phyloP scores from a whole-genome alignment of 2,797 vertebrate genomes.

The Gouania willdenowi region DNA sequence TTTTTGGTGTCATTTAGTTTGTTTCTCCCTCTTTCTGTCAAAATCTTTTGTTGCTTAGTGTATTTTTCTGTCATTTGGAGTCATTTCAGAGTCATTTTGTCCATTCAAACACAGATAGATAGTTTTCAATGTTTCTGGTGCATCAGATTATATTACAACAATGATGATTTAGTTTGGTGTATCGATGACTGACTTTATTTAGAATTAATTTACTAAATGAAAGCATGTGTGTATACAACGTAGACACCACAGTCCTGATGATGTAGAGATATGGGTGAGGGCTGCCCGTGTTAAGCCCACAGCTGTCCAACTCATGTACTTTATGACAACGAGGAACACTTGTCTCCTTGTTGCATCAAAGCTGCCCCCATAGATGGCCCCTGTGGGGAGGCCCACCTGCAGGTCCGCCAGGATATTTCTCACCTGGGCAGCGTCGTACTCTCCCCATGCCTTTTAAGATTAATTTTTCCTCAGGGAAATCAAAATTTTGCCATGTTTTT shows the following conservation, averaged over 20 bases:
- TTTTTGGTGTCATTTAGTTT: too few species aligned
- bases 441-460: conserved; percentile 22
- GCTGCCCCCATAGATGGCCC: conserved; percentile 28
- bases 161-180: too few species aligned
- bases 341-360: conserved; percentile 52
- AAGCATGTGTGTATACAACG: not conserved
- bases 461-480: conserved; percentile 34
- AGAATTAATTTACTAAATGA: too few species aligned
- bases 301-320: conserved; percentile 45
- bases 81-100: too few species aligned
- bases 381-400: conserved; percentile 46
- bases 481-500: conserved; percentile 18
- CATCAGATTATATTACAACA: too few species aligned
- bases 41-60: conserved; percentile 20
- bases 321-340: conserved; percentile 43
- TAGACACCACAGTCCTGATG: conserved; percentile 18
- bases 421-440: conserved; percentile 16
- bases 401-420: conserved; percentile 34
- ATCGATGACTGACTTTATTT: too few species aligned
- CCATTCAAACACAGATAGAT: too few species aligned
- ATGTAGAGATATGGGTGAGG: conserved; percentile 43
- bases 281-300: conserved; percentile 26
- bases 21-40: not conserved
- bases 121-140: too few species aligned
- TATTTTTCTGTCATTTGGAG: too few species aligned